A percentile compares a stretch with the other conserved stretches of the same genome.
phyloP scores from a whole-genome alignment of 2,797 vertebrate genomes.

The Acomys russatus region DNA sequence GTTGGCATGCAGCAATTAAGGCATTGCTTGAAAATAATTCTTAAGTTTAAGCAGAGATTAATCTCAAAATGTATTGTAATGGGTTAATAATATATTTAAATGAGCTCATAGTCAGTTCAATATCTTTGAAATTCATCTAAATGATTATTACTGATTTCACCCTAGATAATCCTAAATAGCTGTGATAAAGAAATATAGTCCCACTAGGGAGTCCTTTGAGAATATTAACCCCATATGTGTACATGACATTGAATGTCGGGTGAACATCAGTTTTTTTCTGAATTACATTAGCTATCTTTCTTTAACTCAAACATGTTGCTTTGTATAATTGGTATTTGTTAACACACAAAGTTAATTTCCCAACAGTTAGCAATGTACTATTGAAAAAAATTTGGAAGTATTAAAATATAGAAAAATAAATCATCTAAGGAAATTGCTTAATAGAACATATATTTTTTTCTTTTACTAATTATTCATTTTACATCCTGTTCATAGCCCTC shows the following conservation, averaged over 20 bases:
- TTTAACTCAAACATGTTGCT: background rate
- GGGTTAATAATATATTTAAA: background rate
- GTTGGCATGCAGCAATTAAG: background rate
- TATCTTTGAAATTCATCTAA: background rate
- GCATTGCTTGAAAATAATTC: background rate
- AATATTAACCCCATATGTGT: background rate
- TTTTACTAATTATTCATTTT: too few relatives aligned
- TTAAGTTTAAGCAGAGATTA: constrained; percentile 15
- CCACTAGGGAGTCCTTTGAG: background rate
- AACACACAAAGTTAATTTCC: background rate
- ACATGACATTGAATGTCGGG: background rate
- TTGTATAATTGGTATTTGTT: background rate
- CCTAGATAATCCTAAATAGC: background rate
- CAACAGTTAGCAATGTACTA: background rate
- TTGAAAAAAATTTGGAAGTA: background rate
- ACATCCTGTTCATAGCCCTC: too few relatives aligned
- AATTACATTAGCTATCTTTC: background rate
- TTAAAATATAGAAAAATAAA: background rate
- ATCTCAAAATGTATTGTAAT: background rate
- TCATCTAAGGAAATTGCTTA: background rate
- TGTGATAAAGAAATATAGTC: background rate
- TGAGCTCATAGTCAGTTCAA: background rate
- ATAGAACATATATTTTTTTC: too few relatives aligned
- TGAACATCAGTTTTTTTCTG: background rate
- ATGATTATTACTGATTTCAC: background rate